Conservation (phyloP, 1,140 invertebrate genomes). For the Megathymus violae region DNA sequence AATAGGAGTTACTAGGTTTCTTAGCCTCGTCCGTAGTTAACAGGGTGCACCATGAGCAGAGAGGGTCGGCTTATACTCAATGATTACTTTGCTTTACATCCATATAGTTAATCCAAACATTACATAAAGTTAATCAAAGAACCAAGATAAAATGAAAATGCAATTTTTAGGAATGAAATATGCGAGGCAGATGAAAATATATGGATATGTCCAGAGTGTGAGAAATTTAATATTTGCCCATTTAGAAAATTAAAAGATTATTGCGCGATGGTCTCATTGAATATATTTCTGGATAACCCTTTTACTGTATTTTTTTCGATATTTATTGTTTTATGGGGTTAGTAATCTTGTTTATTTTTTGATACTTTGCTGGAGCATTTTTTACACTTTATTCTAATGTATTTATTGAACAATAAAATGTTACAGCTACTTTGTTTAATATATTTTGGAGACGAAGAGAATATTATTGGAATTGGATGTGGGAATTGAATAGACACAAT, state of each 20-base stretch:
- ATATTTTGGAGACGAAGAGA: constrained; percentile 40
- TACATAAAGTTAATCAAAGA: too few species aligned
- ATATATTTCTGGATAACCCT: constrained; percentile 28
- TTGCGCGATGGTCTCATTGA: constrained; percentile 20
- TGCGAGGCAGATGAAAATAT: constrained; percentile 21
- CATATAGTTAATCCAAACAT: too few species aligned
- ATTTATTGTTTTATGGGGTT: constrained; percentile 23
- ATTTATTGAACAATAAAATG: neutral
- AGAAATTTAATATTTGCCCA: constrained; percentile 21
- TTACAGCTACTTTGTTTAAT: constrained; percentile 25
- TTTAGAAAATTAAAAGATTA: constrained; percentile 26
- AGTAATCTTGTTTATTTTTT: neutral
- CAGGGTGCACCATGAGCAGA: too few species aligned
- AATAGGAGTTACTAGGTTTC: too few species aligned
- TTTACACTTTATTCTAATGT: too few species aligned
- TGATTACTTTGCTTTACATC: too few species aligned
- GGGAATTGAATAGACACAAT: constrained; percentile 34
- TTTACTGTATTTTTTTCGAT: constrained; percentile 20
- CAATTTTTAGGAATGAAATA: constrained; percentile 20
- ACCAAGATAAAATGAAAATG: too few species aligned
- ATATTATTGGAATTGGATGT: constrained; percentile 37
- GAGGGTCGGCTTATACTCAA: too few species aligned
- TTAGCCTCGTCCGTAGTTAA: too few species aligned
- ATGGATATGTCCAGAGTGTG: constrained; percentile 32
- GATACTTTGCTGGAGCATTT: too few species aligned